Percentiles rank a stretch among this genome's conserved stretches.
These are phyloP conservation scores for Xerus inauris DNA, from an alignment of 2,113 vertebrate genomes.

Conservation along the genomic window DNA sequence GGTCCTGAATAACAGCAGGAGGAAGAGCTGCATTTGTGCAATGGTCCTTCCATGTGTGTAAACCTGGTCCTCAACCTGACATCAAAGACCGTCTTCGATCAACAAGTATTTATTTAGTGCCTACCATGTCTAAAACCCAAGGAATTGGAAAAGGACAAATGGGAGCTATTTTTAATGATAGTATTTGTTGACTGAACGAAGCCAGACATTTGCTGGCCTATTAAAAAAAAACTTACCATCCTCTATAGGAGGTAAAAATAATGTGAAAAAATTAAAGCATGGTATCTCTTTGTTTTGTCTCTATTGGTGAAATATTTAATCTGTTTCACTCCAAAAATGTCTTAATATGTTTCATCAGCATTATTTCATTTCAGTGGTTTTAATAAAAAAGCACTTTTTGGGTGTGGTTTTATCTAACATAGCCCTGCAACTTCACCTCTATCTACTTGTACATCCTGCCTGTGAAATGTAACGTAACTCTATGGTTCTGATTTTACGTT, in stretches of 20 bases:
- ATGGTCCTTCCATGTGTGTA: constrained; percentile 26
- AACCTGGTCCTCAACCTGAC: not conserved
- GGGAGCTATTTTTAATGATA: constrained; percentile 45
- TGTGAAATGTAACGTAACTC: not conserved
- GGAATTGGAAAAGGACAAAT: constrained; percentile 38
- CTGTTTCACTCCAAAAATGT: not conserved
- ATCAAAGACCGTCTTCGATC: constrained; percentile 66
- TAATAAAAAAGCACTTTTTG: not conserved
- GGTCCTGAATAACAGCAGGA: constrained; percentile 19
- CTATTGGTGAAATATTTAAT: not conserved
- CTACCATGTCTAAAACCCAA: constrained; percentile 16
- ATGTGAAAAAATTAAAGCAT: not conserved
- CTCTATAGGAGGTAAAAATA: not conserved
- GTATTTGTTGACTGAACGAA: constrained; percentile 21
- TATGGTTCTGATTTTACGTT: not conserved
- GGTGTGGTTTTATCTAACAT: not conserved
- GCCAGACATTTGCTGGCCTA: not conserved
- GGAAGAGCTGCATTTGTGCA: not conserved
- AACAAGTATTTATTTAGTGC: constrained; percentile 68
- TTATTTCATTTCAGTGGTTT: not conserved
- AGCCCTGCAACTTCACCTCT: not conserved
- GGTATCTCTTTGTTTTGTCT: not conserved
- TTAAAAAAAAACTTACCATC: not conserved
- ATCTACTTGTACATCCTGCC: not conserved
- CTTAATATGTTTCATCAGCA: not conserved